Percentiles rank a stretch among this genome's conserved stretches.
Evolutionary conservation across 2,888 invertebrate species (phyloP).

Genomic region (Phytoseiulus persimilis): DNA sequence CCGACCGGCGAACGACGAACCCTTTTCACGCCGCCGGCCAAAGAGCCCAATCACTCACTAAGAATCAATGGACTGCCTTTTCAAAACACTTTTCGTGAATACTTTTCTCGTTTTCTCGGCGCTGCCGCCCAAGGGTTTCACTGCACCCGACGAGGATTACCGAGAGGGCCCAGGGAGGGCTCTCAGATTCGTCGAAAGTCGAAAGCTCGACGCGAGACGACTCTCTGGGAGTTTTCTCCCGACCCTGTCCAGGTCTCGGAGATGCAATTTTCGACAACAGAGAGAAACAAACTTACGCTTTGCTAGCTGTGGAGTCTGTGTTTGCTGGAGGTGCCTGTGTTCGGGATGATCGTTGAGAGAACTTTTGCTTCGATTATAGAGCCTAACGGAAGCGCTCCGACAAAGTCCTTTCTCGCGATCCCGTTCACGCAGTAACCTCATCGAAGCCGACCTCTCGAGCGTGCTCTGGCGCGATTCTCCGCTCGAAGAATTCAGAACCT

Average conservation of each 20-base stretch:
- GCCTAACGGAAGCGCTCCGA: slow-evolving; percentile 21
- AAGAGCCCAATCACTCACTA: not conserved
- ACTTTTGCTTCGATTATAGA: slow-evolving; percentile 31
- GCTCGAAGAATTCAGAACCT: slow-evolving; percentile 35
- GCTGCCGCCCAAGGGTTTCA: no score
- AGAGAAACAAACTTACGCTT: not conserved
- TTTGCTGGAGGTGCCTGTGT: not conserved
- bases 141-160: not conserved
- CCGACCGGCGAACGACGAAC: not conserved
- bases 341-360: slow-evolving; percentile 28
- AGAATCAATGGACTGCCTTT: not conserved
- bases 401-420: slow-evolving; percentile 32
- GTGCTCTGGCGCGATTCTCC: slow-evolving; percentile 34
- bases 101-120: not conserved
- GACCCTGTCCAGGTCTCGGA: no score
- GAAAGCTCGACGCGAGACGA: no score
- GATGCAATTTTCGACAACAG: no score
- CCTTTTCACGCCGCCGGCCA: not conserved
- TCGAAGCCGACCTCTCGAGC: slow-evolving; percentile 26
- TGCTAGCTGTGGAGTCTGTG: slow-evolving; percentile 32
- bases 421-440: slow-evolving; percentile 27
- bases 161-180: not conserved
- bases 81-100: not conserved
- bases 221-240: no score
- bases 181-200: no score